Evolutionary conservation across 2,113 vertebrate genomes (phyloP), one percentile per base, ranked within the genome.

Genomic region (Burhinus bistriatus): DNA sequence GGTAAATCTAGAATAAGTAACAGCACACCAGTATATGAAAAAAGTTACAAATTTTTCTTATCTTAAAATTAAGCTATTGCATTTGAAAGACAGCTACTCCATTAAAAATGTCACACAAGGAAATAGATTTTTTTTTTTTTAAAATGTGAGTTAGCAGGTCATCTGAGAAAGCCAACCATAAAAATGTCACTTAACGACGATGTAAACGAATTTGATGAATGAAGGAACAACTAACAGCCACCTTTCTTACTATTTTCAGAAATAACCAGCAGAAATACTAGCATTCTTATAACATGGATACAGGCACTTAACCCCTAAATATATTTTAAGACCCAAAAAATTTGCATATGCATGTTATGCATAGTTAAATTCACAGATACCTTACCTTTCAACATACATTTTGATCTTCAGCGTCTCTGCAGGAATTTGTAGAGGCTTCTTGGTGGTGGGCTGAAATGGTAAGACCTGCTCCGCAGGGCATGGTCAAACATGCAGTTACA

Each of bases 21-120:
- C 20, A 82, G 86, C 51, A 85, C 9, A 52, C 19, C 27, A 73
- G 25, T 7, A 25, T 68, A 32, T 57, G n/a, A n/a, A 92, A 83
- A 96, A 90, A 86, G 36, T 64, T 34, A 59, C 12, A 12, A 30
- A 21, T 42, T 30, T 61, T 87, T 83, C 54, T 87, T 78, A 29
- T 85, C 91, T 96, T 70, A 78, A 92, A 91, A 88, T 78, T n/a
- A 92, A 89, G n/a, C 19, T 20, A 70, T 40, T 92, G 36, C 19
- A 23, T 82, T 90, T 72, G 42, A 42, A 81, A 82, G 73, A 66
- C 64, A 79, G 78, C 23, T 47, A 69, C 62, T 62, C 29, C 12
- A 45, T 44, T 66, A 34, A 71, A 80, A 65, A 77, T 55, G 61
- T 32, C 85, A 71, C 21, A 55, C 7, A 42, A 58, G 34, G 10